These are phyloP conservation scores for Cherax quadricarinatus DNA, from an alignment of 1,140 invertebrate species.

Conservation along the genomic window DNA sequence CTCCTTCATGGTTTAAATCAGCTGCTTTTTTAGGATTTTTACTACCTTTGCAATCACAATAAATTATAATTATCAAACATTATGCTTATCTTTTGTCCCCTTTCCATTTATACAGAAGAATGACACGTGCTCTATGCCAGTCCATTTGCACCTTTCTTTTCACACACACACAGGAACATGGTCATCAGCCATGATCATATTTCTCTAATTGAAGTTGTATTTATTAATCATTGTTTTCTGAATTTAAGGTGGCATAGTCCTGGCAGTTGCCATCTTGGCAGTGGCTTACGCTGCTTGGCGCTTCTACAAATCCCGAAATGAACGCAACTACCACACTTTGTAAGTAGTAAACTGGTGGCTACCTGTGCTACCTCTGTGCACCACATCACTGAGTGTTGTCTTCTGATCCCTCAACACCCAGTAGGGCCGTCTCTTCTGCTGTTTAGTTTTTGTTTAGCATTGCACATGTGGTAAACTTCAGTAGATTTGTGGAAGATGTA, in stretches of 20 bases:
- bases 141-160: too few species aligned
- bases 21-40: too few species aligned
- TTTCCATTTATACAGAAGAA: too few species aligned
- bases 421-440: background rate
- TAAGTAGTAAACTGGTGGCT: slow-evolving; percentile 31
- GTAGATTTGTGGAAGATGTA: background rate
- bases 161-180: too few species aligned
- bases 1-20: too few species aligned
- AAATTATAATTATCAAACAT: too few species aligned
- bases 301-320: slow-evolving; percentile 47
- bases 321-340: slow-evolving; percentile 45
- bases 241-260: slow-evolving; percentile 38
- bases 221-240: background rate
- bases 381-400: slow-evolving; percentile 12
- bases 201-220: background rate
- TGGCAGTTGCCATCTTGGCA: slow-evolving; percentile 37
- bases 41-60: too few species aligned
- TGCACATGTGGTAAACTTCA: background rate
- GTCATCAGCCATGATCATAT: too few species aligned
- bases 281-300: slow-evolving; percentile 49
- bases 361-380: background rate
- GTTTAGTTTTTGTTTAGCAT: background rate
- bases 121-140: too few species aligned
- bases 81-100: too few species aligned
- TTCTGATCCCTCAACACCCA: background rate